Evolutionary conservation across 1,140 invertebrate genomes (phyloP), one percentile per base, ranked within the genome.

Genomic region (Cydia pomonella): DNA sequence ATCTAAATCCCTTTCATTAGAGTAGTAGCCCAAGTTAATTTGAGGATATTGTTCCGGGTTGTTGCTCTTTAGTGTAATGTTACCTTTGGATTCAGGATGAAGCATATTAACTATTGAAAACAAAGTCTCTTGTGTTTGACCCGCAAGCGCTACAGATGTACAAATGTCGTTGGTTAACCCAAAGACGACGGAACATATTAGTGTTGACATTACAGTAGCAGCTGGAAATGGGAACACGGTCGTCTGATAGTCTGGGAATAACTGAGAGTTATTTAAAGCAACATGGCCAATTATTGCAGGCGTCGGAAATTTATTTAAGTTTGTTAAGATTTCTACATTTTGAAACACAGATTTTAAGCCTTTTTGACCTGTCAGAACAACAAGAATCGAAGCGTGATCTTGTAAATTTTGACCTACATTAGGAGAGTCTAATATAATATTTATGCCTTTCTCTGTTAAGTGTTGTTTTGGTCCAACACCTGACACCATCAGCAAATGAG

Each of bases 251-350:
- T 88, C 86, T 18, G 86, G 87, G 50, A 75, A 80, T 0, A 63
- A 77, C 74, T 77, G 72, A 50, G 76, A 62, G 62, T 77, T 76
- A 29, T 77, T 76, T 0, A 97, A 95, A 0, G 96, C 95, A 83
- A 97, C 96, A 21, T 97, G 82, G 0, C 96, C 96, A 1, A 97
- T 94, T 77, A 95, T 96, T 0, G 95, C 95, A 0, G 96, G 96
- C 7, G 97, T 82, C 0, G 96, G 96, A 0, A 96, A 96, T 76
- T 96, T 94, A 76, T 96, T 96, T 1, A 94, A 94, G 21, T 96
- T 91, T 6, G 95, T 95, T 79, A 96, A 96, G 25, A 95, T 82
- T 13, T 73, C 62, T 10, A 78, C 3, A 73, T 77, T 96, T 73
- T 0, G 95, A 95, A 0, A 95, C 93, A 66, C 96, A 96, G 0